These are phyloP conservation scores for Kryptopterus vitreolus DNA, from an alignment of 2,797 vertebrate genomes.

Conservation along the genomic window DNA sequence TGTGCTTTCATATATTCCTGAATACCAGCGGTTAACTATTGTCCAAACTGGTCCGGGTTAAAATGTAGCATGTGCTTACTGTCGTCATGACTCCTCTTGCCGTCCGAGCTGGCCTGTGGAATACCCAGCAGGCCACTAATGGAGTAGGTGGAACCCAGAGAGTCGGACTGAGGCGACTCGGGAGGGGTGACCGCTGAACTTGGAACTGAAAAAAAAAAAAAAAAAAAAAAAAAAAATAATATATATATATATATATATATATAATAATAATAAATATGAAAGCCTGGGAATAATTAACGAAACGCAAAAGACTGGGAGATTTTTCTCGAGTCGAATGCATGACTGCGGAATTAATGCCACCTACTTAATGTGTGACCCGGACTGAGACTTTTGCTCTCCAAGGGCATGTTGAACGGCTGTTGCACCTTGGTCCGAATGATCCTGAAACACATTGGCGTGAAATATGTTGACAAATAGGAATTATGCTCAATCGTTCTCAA, in stretches of 20 bases:
- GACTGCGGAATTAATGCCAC: constrained; percentile 53
- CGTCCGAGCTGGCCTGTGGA: constrained; percentile 74
- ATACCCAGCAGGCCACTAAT: constrained; percentile 89
- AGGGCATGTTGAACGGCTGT: constrained; percentile 87
- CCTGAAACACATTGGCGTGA: constrained; percentile 63
- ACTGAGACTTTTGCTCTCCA: constrained; percentile 86
- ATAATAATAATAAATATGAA: constrained; percentile 25
- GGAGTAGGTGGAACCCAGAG: constrained; percentile 89
- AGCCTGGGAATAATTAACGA: constrained; percentile 1
- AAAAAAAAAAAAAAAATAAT: too few relatives aligned
- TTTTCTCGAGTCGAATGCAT: not conserved
- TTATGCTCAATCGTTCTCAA: not conserved
- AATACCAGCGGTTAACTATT: constrained; percentile 29
- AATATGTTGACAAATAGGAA: not conserved
- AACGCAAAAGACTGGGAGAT: not conserved
- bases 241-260: too few relatives aligned
- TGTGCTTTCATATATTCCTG: constrained; percentile 8
- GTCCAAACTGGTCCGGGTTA: constrained; percentile 10
- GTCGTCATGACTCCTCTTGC: constrained; percentile 88
- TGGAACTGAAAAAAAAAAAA: constrained; percentile 76
- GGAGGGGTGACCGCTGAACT: constrained; percentile 89
- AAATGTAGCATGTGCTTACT: constrained; percentile 73
- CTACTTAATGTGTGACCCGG: constrained; percentile 87
- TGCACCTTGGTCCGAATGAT: constrained; percentile 93
- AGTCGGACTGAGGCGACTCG: constrained; percentile 87